Conservation (phyloP, 2,797 vertebrate genomes). For the Psittacula echo region DNA sequence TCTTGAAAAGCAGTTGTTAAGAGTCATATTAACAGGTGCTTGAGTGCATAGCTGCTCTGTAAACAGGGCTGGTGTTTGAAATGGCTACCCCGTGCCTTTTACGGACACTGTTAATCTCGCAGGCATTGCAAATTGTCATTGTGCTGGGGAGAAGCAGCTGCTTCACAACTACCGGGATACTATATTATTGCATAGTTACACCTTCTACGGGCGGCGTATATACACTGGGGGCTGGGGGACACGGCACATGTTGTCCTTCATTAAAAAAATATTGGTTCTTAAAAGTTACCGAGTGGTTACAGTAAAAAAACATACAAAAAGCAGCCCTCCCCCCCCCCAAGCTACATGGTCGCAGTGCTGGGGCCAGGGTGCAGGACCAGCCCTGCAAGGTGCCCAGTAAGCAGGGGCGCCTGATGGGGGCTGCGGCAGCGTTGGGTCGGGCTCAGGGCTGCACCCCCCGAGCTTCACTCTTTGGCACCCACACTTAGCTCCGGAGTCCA, state of each 20-base stretch:
- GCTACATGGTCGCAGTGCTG: background rate
- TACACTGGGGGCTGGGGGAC: slow-evolving; percentile 20
- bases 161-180: slow-evolving; percentile 72
- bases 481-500: background rate
- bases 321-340: background rate
- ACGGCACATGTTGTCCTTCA: slow-evolving; percentile 51
- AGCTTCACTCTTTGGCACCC: background rate
- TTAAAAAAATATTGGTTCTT: slow-evolving; percentile 31
- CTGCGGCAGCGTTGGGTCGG: background rate
- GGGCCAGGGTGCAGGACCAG: background rate
- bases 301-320: background rate
- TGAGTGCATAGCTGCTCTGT: slow-evolving; percentile 77
- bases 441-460: background rate
- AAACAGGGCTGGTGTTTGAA: slow-evolving; percentile 79
- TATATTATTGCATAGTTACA: slow-evolving; percentile 78
- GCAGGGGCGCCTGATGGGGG: background rate
- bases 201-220: slow-evolving; percentile 69
- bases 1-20: slow-evolving; percentile 81
- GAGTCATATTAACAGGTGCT: slow-evolving; percentile 83
- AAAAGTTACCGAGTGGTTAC: slow-evolving; percentile 60
- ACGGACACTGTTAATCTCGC: slow-evolving; percentile 74
- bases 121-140: slow-evolving; percentile 77
- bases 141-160: slow-evolving; percentile 77
- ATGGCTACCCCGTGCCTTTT: slow-evolving; percentile 72
- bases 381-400: slow-evolving; percentile 12